Evolutionary conservation across 2,797 vertebrate genomes (phyloP), one percentile per base, ranked within the genome.

Genomic region (Typhlichthys subterraneus): DNA sequence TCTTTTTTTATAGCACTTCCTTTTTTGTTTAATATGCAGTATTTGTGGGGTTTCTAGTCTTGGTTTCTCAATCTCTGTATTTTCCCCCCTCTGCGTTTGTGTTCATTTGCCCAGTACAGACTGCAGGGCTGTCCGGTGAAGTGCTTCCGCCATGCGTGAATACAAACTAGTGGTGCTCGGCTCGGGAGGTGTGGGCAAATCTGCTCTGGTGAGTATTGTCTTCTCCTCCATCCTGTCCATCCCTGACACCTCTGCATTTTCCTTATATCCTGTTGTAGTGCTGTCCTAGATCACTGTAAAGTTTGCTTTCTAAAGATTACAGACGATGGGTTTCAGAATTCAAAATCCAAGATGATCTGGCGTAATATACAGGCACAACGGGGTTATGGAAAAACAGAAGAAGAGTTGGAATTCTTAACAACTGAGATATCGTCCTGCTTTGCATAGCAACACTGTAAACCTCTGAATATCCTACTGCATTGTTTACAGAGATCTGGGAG

Each of bases 101-200:
- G 17, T 53, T 50, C 63, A 13, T 90, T 74, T 81, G 57, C 87
- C 59, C 70, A 60, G 83, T 91, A 45, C 86, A 98, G 95, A 89
- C 89, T 82, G 77, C 91, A 85, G 86, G 88, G 88, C 91, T 88
- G 90, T 91, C 92, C 73, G 93, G 88, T 95, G 94, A 94, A 93
- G 91, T 91, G 88, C 92, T 92, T 92, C 90, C 93, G 93, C 91
- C 94, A 99, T 99, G 97, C 98, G 98, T 94, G 98, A 99, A 94
- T 99, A 99, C 95, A 99, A 99, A 95, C 95, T 99, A 87, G 97
- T 99, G 93, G 98, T 99, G 92, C 95, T 99, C 87, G 98, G 98
- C 82, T 99, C 98, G 87, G 98, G 98, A 93, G 98, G 98, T 87
- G 98, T 99, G 91, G 98, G 98, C 79, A 99, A 99, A 81, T 99